A percentile compares a stretch with the other conserved stretches of the same genome.
phyloP scores from a whole-genome alignment of 2,888 invertebrate species.

The Cephus spinipes region DNA sequence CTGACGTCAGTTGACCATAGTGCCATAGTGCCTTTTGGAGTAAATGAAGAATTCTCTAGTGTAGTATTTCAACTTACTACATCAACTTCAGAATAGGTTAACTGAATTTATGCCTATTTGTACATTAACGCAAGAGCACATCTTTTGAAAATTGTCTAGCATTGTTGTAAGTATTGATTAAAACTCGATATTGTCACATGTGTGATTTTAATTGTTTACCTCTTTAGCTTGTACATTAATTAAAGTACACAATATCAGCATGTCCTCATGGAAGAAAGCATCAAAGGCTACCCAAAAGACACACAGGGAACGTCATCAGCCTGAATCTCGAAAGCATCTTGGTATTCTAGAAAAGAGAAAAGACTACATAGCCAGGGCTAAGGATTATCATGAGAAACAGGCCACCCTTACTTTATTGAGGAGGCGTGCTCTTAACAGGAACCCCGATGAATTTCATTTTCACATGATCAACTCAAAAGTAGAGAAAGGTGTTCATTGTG shows the following conservation, averaged over 20 bases:
- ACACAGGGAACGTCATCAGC: slow-evolving; percentile 88
- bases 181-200: too few relatives aligned
- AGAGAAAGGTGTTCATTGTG: slow-evolving; percentile 72
- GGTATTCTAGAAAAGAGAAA: slow-evolving; percentile 91
- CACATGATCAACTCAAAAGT: slow-evolving; percentile 94
- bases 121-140: too few relatives aligned
- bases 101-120: too few relatives aligned
- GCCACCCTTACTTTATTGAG: slow-evolving; percentile 83
- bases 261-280: slow-evolving; percentile 94
- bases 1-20: too few relatives aligned
- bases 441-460: slow-evolving; percentile 98
- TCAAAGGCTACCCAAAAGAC: slow-evolving; percentile 86
- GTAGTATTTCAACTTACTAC: too few relatives aligned
- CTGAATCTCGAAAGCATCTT: slow-evolving; percentile 79
- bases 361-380: slow-evolving; percentile 84
- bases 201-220: too few relatives aligned
- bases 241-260: slow-evolving; percentile 52
- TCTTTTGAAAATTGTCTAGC: too few relatives aligned
- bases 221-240: too few relatives aligned
- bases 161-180: too few relatives aligned
- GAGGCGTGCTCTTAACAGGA: slow-evolving; percentile 88
- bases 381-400: slow-evolving; percentile 85
- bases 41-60: too few relatives aligned
- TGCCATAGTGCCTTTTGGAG: too few relatives aligned
- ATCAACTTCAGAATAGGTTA: too few relatives aligned